Conservation (phyloP, 2,888 invertebrate species). For the Sarcophaga subvicina region DNA sequence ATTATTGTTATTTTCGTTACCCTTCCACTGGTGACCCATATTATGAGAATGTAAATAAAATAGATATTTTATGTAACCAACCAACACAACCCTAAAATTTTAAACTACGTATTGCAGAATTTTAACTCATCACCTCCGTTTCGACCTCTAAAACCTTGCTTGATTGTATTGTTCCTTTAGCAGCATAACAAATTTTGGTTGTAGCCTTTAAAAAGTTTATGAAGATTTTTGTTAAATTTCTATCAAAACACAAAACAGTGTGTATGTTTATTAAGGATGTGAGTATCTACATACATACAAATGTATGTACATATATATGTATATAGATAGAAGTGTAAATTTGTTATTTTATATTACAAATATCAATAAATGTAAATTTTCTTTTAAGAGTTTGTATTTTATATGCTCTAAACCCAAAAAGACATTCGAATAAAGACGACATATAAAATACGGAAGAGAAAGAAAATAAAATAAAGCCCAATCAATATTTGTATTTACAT, state of each 20-base stretch:
- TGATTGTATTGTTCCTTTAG: not conserved
- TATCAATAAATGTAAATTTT: conserved; percentile 60
- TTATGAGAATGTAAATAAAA: conserved; percentile 28
- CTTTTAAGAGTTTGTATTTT: conserved; percentile 39
- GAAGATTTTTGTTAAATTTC: not conserved
- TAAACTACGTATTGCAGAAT: conserved; percentile 4
- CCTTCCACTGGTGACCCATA: conserved; percentile 43
- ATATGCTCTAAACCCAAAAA: conserved; percentile 25
- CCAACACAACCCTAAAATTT: conserved; percentile 20
- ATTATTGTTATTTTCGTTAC: not conserved
- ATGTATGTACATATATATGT: not conserved
- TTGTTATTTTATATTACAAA: conserved; percentile 46
- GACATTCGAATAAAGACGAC: conserved; percentile 13
- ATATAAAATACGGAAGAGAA: not conserved
- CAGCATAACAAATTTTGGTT: not conserved
- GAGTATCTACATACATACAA: not conserved
- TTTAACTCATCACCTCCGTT: conserved; percentile 15
- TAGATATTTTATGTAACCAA: conserved; percentile 34
- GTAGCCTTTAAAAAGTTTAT: conserved; percentile 20
- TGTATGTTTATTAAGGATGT: not conserved
- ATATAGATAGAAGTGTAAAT: not conserved
- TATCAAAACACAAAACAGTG: not conserved
- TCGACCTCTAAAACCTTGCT: not conserved
- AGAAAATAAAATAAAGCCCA: no score
- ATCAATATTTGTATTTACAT: no score